Base-by-base conservation (phyloP, 2,888 invertebrate species). In the Diaphora mendica region DNA sequence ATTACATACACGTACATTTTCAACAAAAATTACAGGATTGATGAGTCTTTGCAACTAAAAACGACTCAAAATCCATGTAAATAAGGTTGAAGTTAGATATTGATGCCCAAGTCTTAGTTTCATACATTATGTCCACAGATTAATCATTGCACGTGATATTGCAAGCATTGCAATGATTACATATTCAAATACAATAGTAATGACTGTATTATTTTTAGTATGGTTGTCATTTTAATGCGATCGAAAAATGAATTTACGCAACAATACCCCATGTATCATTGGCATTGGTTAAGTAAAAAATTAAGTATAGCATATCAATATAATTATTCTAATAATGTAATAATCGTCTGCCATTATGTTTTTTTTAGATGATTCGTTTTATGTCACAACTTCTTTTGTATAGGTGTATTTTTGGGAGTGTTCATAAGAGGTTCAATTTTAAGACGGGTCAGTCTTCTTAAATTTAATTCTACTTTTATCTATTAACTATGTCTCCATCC, bases 91-190 rank as follows among this genome's bases (percentile, higher is more conserved):
- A 65, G 39, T 68, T 20, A 20, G 11, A 9, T 55, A 55, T 3
- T 9, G 23, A 55, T n/a, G 51, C 51, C 3, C 23, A 8, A 51
- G 23, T 51, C 8, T 68, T 51, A 48, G 23, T 55, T 30, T 51
- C 68, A 44, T 79, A 33, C n/a, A 33, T 33, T 33, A 81, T 68
- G 75, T 74, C 15, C 15, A 26, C 13, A 62, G 48, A 77, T 64
- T 48, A 67, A 35, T 62, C 5, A 39, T 78, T 80, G 85, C 88
- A 88, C 87, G 86, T 88, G 88, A 89, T 85, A 68, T 66, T 83
- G 69, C 80, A 78, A 17, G 81, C 79, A 79, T 74, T 77, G 33
- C 80, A 72, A 74, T 79, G 77, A 83, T 81, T 76, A 72, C 65
- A 66, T 73, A 82, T 81, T 77, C 79, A 79, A 80, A 77, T 80